Conservation (phyloP, 1,140 invertebrate species). For the Lepidurus apus region DNA sequence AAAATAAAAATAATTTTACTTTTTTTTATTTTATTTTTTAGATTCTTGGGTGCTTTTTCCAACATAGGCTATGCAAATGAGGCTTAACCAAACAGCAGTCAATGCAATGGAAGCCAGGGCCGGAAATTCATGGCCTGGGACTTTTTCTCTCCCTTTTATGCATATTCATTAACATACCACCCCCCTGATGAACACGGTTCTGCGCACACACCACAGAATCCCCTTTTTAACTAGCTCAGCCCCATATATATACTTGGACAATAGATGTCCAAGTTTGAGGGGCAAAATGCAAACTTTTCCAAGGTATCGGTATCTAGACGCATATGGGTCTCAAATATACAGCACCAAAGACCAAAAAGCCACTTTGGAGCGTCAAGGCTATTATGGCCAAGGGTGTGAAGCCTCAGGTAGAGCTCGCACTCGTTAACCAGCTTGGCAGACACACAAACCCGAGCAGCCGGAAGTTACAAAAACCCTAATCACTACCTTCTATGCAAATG, state of each 20-base stretch:
- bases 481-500: constrained; percentile 22
- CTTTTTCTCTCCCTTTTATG: background rate
- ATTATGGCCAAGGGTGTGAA: constrained; percentile 18
- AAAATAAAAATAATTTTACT: background rate
- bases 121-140: background rate
- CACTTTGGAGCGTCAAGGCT: background rate
- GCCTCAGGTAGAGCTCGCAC: constrained; percentile 20
- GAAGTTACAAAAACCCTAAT: constrained; percentile 15
- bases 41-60: background rate
- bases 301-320: too few species aligned
- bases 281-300: too few species aligned
- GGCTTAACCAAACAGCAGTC: background rate
- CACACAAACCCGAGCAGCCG: background rate
- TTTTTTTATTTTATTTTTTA: background rate
- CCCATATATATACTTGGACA: too few species aligned
- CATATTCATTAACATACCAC: constrained; percentile 15
- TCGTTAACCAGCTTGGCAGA: constrained; percentile 1
- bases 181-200: background rate
- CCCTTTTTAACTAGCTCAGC: background rate
- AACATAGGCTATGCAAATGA: constrained; percentile 5
- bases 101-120: background rate
- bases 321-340: too few species aligned
- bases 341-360: too few species aligned
- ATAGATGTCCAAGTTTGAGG: too few species aligned
- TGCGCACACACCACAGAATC: background rate